phyloP scores from a whole-genome alignment of 2,797 vertebrate species.

The Pipistrellus pygmaeus region DNA sequence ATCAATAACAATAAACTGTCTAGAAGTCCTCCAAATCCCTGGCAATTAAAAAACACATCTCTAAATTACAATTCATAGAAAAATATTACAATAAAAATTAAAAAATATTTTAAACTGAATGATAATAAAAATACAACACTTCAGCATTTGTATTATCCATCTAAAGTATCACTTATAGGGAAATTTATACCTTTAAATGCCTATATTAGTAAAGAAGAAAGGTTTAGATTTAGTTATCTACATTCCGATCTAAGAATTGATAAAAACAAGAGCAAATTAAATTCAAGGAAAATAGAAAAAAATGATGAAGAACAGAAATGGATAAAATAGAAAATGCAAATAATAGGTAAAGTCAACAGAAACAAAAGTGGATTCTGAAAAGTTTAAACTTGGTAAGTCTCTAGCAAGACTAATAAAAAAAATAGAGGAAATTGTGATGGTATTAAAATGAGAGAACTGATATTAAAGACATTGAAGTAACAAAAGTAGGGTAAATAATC shows the following conservation, averaged over 20 bases:
- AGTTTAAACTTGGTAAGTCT: not conserved
- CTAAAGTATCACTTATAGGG: not conserved
- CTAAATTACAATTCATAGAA: not conserved
- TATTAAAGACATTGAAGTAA: slow-evolving; percentile 2
- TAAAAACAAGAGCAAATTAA: slow-evolving; percentile 32
- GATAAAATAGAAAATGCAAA: not conserved
- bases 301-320: not conserved
- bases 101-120: slow-evolving; percentile 3
- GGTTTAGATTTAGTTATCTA: not conserved
- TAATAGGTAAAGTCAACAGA: not conserved
- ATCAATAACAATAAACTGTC: not conserved
- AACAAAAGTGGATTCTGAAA: not conserved
- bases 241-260: not conserved
- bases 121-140: not conserved
- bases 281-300: not conserved
- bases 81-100: not conserved
- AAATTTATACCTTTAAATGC: not conserved
- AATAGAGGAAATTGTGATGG: not conserved
- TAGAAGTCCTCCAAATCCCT: not conserved
- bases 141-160: not conserved
- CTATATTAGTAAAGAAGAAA: not conserved
- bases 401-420: not conserved
- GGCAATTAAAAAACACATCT: not conserved
- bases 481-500: not conserved
- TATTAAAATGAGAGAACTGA: not conserved